These are phyloP conservation scores for Mimachlamys varia DNA, from an alignment of 2,888 invertebrate species.

Conservation along the genomic window DNA sequence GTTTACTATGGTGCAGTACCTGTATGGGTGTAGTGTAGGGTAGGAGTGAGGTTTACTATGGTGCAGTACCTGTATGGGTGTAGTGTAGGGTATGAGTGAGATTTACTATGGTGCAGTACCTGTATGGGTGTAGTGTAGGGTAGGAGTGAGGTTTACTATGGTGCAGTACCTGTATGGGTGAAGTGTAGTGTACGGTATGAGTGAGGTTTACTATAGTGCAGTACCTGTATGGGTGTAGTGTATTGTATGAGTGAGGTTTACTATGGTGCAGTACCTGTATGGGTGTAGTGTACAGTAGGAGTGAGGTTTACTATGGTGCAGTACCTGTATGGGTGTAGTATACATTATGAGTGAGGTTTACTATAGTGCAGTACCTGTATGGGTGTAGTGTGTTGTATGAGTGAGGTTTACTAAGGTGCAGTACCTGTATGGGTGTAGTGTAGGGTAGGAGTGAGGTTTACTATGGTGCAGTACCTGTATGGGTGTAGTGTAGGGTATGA, in stretches of 20 bases:
- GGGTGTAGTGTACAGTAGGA: no score
- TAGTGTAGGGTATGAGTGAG: no score
- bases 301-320: no score
- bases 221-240: background rate
- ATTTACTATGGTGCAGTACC: no score
- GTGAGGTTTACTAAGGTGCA: conserved; percentile 84
- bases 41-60: no score
- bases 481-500: background rate
- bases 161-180: background rate
- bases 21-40: no score
- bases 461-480: background rate
- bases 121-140: no score
- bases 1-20: no score
- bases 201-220: background rate
- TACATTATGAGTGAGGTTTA: background rate
- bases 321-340: background rate
- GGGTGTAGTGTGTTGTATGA: conserved; percentile 84
- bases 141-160: no score
- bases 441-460: no score
- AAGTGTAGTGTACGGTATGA: background rate
- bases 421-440: background rate
- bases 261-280: background rate
- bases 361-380: background rate
- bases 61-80: no score
- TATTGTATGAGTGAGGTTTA: background rate